These are phyloP conservation scores for Coecobrya sp. DNA, from an alignment of 2,888 invertebrate species.

Conservation along the genomic window DNA sequence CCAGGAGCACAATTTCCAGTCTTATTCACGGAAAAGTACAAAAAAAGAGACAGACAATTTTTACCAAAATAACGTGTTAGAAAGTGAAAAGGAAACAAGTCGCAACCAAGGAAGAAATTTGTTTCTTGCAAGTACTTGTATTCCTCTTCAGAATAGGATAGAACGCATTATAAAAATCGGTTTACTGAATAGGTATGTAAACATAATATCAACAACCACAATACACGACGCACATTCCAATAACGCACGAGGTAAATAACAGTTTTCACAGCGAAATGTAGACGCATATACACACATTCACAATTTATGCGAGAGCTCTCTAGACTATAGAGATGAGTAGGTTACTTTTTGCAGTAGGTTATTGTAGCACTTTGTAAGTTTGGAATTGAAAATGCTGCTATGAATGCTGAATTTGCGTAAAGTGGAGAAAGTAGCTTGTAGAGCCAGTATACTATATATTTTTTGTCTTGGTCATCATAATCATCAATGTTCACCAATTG, in stretches of 20 bases:
- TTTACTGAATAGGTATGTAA: constrained; percentile 4
- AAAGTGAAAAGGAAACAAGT: constrained; percentile 5
- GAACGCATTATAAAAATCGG: background rate
- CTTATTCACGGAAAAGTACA: background rate
- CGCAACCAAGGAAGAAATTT: background rate
- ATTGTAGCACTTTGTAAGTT: background rate
- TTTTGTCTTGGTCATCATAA: constrained; percentile 16
- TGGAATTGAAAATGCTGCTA: constrained; percentile 10
- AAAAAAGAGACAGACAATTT: background rate
- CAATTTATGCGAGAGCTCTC: background rate
- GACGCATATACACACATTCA: background rate
- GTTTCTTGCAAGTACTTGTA: background rate
- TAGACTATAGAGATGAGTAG: background rate
- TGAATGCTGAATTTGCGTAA: background rate
- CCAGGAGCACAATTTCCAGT: background rate
- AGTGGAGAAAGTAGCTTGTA: background rate
- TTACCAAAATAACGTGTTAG: background rate
- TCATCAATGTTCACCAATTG: constrained; percentile 77
- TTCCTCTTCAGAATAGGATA: constrained; percentile 4
- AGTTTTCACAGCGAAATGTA: constrained; percentile 20
- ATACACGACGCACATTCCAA: constrained; percentile 65
- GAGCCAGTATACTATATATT: constrained; percentile 13
- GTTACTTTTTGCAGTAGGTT: background rate
- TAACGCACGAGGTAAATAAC: constrained; percentile 53
- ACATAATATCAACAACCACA: background rate